Evolutionary conservation across 2,888 invertebrate genomes (phyloP), one percentile per base, ranked within the genome.

Genomic region (Sarcophaga caerulescens): DNA sequence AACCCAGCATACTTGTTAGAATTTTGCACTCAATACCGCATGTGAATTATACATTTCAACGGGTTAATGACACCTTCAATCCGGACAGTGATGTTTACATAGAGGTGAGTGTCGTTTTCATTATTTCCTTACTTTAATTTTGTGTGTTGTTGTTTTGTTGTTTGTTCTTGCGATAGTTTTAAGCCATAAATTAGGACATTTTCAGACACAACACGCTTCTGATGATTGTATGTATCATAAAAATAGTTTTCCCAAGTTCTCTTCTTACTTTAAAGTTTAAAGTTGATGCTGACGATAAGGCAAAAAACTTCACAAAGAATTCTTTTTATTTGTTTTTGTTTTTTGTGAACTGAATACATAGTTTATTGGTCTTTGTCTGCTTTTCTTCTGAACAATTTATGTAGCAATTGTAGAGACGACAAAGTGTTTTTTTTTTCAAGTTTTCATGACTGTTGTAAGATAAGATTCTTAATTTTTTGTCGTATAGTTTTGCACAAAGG

Each of bases 21-120:
- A 95, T 97, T 94, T 96, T 98, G 94, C 98, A 98, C 94, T 95
- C 95, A 92, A 95, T 98, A 94, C 98, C 98, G 89, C 98, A 98
- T 94, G 95, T 98, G 93, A 98, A 98, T 94, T 97, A 98, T 92
- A 96, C 97, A 90, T 96, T 98, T 92, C 96, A 97, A 92, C 95
- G 95, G 91, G 97, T 98, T 94, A 98, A 98, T 94, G 96, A 96
- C 93, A 97, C 97, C 89, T 98, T 98, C 94, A 96, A 97, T 93
- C 98, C 97, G 85, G 95, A 96, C 92, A 97, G 97, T 91, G 96
- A 97, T 90, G 95, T 97, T 91, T 98, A 98, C 94, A 95, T 97
- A 89, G 98, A 98, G 96, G 97, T 97, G 93, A 94, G 94, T 91
- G 35, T 35, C 35, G 35, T 10, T 35, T 35, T 10, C 35, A 35